These are phyloP conservation scores for Planiliza haematocheilus DNA, from an alignment of 2,113 vertebrate species.

Conservation along the genomic window DNA sequence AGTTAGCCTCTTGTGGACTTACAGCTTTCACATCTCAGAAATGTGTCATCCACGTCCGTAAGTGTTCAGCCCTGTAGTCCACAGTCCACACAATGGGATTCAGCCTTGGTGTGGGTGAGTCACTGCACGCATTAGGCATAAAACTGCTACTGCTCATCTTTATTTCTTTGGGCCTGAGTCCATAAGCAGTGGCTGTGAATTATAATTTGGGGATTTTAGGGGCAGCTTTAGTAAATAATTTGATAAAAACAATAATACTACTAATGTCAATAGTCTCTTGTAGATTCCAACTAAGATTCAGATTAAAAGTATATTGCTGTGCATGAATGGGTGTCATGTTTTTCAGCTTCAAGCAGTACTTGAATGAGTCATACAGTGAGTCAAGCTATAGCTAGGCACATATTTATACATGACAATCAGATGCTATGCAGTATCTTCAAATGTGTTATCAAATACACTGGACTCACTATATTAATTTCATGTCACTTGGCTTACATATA, in stretches of 20 bases:
- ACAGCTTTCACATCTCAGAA: conserved; percentile 41
- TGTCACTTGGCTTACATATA: background rate
- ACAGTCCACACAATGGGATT: conserved; percentile 54
- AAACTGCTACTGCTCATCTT: conserved; percentile 39
- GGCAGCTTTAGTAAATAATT: background rate
- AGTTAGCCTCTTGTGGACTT: conserved; percentile 52
- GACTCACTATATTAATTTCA: background rate
- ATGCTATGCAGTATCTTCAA: background rate
- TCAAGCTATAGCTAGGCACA: conserved; percentile 9
- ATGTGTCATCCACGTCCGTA: conserved; percentile 49
- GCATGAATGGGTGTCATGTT: conserved; percentile 26
- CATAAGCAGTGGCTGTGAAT: conserved; percentile 13
- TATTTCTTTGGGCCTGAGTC: conserved; percentile 23
- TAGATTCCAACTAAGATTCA: conserved; percentile 5
- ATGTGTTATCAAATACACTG: background rate
- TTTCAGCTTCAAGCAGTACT: conserved; percentile 16
- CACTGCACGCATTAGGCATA: conserved; percentile 36
- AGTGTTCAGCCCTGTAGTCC: conserved; percentile 48
- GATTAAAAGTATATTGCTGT: conserved; percentile 1
- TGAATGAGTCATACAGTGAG: conserved; percentile 13
- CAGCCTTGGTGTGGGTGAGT: conserved; percentile 58
- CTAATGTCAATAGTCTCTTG: background rate
- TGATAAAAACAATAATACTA: background rate
- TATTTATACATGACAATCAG: background rate
- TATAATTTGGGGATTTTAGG: conserved; percentile 1